Evolutionary conservation across 1,140 invertebrate species (phyloP).

Genomic region (Drosophila pectinifera): DNA sequence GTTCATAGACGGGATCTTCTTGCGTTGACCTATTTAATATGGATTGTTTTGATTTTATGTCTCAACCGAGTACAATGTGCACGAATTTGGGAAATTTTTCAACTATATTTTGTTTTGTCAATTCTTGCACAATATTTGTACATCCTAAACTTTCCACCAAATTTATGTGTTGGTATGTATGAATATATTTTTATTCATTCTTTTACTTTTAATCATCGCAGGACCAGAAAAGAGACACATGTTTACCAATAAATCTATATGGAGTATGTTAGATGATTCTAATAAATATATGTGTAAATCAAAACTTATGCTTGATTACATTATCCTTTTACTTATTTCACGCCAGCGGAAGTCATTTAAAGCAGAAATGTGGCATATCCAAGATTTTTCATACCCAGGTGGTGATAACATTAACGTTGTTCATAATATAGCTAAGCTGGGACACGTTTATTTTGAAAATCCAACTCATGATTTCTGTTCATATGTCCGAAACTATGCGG

Average conservation of each 20-base stretch:
- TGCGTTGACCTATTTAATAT: conserved; percentile 93
- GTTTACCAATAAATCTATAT: not conserved
- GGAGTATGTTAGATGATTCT: conserved; percentile 22
- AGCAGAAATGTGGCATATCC: conserved; percentile 88
- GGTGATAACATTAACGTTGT: conserved; percentile 88
- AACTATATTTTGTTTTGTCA: conserved; percentile 91
- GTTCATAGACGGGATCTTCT: conserved; percentile 95
- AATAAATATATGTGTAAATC: conserved; percentile 62
- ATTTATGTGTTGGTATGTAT: conserved; percentile 88
- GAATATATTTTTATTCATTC: not conserved
- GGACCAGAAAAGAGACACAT: not conserved
- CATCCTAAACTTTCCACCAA: conserved; percentile 94
- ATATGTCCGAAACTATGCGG: conserved; percentile 89
- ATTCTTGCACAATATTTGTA: conserved; percentile 95
- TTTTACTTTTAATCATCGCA: not conserved
- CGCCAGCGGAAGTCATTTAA: conserved; percentile 95
- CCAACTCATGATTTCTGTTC: conserved; percentile 91
- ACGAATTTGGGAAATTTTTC: conserved; percentile 94
- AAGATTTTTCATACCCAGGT: conserved; percentile 86
- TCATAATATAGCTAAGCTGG: conserved; percentile 87
- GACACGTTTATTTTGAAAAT: conserved; percentile 88
- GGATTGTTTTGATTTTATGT: conserved; percentile 92
- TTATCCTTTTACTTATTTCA: conserved; percentile 94
- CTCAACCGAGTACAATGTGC: conserved; percentile 88
- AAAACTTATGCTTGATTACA: conserved; percentile 96